Percentiles rank a stretch among this genome's conserved stretches.
phyloP scores from a whole-genome alignment of 2,797 vertebrate species.

The Todus mexicanus region DNA sequence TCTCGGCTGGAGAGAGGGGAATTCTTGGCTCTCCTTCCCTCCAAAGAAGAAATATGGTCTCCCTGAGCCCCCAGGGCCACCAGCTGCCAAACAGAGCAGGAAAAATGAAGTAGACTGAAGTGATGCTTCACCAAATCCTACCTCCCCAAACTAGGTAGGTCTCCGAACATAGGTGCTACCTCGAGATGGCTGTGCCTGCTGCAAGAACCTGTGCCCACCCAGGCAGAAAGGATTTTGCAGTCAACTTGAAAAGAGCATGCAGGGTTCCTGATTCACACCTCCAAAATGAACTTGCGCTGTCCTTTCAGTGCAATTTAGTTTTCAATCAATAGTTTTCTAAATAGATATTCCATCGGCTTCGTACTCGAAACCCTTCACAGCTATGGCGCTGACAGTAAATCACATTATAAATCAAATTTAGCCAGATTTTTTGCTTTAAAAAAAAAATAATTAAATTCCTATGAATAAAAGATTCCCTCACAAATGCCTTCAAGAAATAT shows the following conservation, averaged over 20 bases:
- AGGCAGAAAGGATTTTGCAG: background rate
- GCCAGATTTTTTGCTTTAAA: conserved; percentile 33
- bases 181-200: background rate
- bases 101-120: background rate
- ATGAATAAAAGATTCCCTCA: conserved; percentile 51
- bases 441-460: background rate
- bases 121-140: background rate
- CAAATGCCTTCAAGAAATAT: conserved; percentile 31
- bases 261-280: background rate
- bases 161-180: background rate
- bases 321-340: background rate
- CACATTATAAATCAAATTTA: no score
- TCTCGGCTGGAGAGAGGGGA: background rate
- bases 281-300: background rate
- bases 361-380: conserved; percentile 15
- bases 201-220: accelerated
- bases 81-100: background rate
- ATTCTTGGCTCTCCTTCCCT: background rate
- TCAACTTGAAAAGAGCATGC: background rate
- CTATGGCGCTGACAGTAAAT: conserved; percentile 20
- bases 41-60: background rate
- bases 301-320: background rate
- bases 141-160: background rate
- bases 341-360: background rate
- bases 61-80: background rate